Evolutionary conservation across 2,888 invertebrate genomes (phyloP), one percentile per base, ranked within the genome.

Genomic region (Mythimna vitellina): DNA sequence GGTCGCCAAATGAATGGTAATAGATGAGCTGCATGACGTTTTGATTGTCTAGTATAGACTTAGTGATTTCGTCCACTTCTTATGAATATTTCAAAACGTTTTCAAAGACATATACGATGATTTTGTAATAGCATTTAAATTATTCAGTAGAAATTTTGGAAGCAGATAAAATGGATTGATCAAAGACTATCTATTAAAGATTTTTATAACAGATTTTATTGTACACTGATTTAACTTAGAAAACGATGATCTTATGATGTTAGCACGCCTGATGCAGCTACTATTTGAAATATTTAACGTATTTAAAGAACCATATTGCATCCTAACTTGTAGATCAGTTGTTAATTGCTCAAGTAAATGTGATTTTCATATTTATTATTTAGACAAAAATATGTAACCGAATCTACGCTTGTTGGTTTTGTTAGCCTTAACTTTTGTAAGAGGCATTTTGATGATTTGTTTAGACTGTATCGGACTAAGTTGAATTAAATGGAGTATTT

Each of bases 41-140:
- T 88, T 83, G 83, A 89, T 87, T 87, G 84, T 89, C 85, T 81
- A 78, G 78, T 60, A 92, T 93, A 93, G 92, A 91, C 84, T 89
- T 93, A 92, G 93, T 85, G 88, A 90, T 91, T 92, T 91, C 93
- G 94, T 95, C 94, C 94, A 94, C 76, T 88, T 87, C 86, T 87
- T 89, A 85, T 85, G 80, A 86, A 83, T 85, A 61, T 86, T 73
- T 77, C 70, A 80, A 72, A 79, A 68, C 49, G 10, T 60, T 77
- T 70, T 54, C 32, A 80, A 77, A 77, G 67, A 80, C 56, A 70
- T 61, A 56, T 66, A 69, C 53, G 57, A 72, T 70, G 67, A 65
- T 73, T 74, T 70, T 76, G 62, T 74, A 74, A 35, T 49, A 54
- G 62, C 20, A 70, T 80, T 70, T 25, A 42, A 65, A 53, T 63